Evolutionary conservation across 2,888 invertebrate genomes (phyloP), one percentile per base, ranked within the genome.

Genomic region (Drosophila cognata): DNA sequence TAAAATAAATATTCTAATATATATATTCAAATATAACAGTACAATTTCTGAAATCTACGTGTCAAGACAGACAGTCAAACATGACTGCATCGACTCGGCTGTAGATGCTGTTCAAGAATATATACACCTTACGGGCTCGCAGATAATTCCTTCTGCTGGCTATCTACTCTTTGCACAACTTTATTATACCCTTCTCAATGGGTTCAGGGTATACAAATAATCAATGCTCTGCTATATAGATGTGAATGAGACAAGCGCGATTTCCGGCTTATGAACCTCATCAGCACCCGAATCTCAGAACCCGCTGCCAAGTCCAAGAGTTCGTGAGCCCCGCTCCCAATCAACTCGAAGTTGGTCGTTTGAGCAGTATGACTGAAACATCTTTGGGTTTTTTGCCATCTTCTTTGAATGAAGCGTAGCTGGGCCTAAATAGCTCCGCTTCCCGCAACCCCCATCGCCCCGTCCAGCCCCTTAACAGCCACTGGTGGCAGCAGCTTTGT

Each of bases 321-420:
- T 55, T 38, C 8, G 35, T 13, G 21, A 18, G 10, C 25, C n/a
- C 48, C 31, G 29, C 50, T 56, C 33, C 50, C 41, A 21, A 28
- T 18, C 33, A 16, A 18, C 48, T 6, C 18, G 25, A 21, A 18
- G 21, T 29, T 58, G 58, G 29, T 41, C 35, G 31, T 31, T 43
- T 41, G 13, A 29, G 51, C 25, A 57, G 43, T 38, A 77, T 89
- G 82, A 85, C 85, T 85, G 85, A 85, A 89, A 79, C 21, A 31
- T 59, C 56, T 59, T 21, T 89, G 89, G 85, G 85, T 89, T 89
- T 85, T 89, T 89, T 73, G 82, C 72, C 72, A 69, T 58, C n/a
- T 74, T 84, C 82, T 85, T 89, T 85, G 86, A 89, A 89, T 85
- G 85, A 73, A 80, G 57, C 66, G 28, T 41, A 53, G 53, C 51